Percentiles rank a stretch among this genome's conserved stretches.
These are phyloP conservation scores for Burhinus bistriatus DNA, from an alignment of 2,113 vertebrate species.

Conservation along the genomic window DNA sequence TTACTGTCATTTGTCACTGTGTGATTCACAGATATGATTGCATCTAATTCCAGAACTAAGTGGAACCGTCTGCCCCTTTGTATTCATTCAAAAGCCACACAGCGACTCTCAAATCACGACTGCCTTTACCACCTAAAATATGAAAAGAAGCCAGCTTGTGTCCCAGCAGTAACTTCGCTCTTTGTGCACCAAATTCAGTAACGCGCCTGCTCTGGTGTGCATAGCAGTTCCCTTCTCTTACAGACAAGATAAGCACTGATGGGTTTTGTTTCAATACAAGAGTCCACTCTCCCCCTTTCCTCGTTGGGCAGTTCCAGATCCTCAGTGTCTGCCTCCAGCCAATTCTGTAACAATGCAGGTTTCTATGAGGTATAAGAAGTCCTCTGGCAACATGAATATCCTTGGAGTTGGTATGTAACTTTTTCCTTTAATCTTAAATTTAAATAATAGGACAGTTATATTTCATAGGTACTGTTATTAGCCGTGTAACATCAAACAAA, in stretches of 20 bases:
- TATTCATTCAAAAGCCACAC: conserved; percentile 51
- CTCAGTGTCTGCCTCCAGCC: background rate
- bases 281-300: background rate
- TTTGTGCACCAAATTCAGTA: background rate
- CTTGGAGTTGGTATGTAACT: background rate
- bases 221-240: background rate
- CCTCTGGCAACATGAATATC: background rate
- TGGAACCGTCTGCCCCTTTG: conserved; percentile 68
- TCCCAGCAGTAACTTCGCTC: conserved; percentile 6
- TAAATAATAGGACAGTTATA: background rate
- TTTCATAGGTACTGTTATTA: background rate
- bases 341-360: background rate
- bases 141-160: conserved; percentile 12
- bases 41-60: conserved; percentile 71
- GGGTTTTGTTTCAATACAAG: background rate
- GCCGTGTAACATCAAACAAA: background rate
- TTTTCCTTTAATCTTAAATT: background rate
- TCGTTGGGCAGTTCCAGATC: background rate
- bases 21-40: conserved; percentile 72
- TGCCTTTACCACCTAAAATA: conserved; percentile 50
- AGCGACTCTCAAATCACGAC: conserved; percentile 43
- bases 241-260: background rate
- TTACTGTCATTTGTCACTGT: conserved; percentile 63
- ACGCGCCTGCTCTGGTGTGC: background rate
- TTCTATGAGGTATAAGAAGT: background rate